Percentiles rank a stretch among this genome's conserved stretches.
These are phyloP conservation scores for Cyanoliseus patagonus DNA, from an alignment of 2,113 vertebrate species.

Conservation along the genomic window DNA sequence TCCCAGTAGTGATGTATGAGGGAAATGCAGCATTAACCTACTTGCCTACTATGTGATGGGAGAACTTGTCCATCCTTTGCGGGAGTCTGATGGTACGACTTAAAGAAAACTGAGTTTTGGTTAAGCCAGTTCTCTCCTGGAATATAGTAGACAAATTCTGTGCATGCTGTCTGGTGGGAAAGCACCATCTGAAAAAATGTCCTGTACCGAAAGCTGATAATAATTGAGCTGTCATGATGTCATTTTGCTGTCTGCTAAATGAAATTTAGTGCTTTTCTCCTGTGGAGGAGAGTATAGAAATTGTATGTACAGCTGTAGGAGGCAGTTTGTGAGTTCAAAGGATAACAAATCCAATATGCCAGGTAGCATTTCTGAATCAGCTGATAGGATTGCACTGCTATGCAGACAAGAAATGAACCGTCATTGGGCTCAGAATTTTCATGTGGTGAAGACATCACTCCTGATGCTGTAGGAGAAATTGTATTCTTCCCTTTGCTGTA, in stretches of 20 bases:
- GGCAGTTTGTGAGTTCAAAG: background rate
- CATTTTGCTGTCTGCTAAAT: background rate
- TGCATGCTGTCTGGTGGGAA: background rate
- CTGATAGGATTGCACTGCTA: background rate
- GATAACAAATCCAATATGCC: fast-evolving
- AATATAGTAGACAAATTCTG: background rate
- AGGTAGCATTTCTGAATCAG: background rate
- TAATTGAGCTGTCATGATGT: background rate
- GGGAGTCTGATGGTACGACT: background rate
- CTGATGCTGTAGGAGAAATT: background rate
- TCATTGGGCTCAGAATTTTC: background rate
- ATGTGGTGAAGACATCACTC: background rate
- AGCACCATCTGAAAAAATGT: background rate
- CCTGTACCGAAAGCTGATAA: background rate
- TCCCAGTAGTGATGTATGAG: background rate
- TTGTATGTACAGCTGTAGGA: background rate
- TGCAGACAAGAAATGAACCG: background rate
- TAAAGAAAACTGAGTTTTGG: background rate
- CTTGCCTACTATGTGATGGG: background rate
- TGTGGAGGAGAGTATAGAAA: background rate
- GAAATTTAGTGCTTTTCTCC: background rate
- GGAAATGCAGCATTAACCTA: background rate
- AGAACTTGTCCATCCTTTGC: background rate
- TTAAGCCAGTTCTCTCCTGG: background rate
- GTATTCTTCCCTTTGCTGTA: background rate